These are phyloP conservation scores for Tichodroma muraria DNA, from an alignment of 2,113 vertebrate species.

Conservation along the genomic window DNA sequence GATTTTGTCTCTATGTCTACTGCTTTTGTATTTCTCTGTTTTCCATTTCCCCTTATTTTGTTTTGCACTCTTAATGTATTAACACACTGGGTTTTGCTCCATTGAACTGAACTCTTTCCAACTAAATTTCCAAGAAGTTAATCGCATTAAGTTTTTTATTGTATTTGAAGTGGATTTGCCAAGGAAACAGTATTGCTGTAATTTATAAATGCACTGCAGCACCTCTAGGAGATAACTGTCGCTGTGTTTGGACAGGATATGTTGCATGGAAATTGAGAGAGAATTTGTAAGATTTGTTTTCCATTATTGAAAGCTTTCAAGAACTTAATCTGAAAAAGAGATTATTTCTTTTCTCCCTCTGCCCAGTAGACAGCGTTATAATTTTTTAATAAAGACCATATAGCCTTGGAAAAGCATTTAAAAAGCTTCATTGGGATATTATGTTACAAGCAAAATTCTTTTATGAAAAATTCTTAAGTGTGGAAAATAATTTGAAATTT, in stretches of 20 bases:
- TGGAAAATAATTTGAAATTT: slow-evolving; percentile 30
- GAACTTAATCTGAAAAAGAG: slow-evolving; percentile 47
- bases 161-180: slow-evolving; percentile 34
- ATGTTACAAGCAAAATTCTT: neutral
- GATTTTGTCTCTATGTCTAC: neutral
- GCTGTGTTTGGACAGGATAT: neutral
- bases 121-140: neutral
- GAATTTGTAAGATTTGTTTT: slow-evolving; percentile 30
- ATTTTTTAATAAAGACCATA: neutral
- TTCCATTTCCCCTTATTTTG: neutral
- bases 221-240: slow-evolving; percentile 2
- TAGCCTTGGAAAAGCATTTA: slow-evolving; percentile 9
- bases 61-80: neutral
- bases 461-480: neutral
- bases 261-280: slow-evolving; percentile 1
- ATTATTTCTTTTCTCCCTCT: slow-evolving; percentile 30
- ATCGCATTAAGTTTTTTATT: slow-evolving; percentile 9
- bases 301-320: neutral
- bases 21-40: neutral
- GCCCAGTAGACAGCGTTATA: neutral
- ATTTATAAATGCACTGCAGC: neutral
- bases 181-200: neutral
- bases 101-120: neutral
- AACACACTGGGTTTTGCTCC: neutral
- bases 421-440: neutral